phyloP scores from a whole-genome alignment of 2,888 invertebrate genomes.

The Globia sparganii region DNA sequence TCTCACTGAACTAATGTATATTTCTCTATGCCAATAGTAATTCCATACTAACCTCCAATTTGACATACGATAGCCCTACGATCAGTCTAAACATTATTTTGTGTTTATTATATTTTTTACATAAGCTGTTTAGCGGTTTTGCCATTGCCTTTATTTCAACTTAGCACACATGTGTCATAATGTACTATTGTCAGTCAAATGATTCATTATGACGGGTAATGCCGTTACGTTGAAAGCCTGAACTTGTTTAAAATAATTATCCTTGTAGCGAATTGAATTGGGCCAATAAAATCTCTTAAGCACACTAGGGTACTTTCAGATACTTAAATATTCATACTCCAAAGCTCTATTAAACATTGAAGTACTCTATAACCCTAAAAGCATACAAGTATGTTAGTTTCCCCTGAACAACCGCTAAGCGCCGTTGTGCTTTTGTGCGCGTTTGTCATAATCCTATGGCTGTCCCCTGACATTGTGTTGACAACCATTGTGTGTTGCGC shows the following conservation, averaged over 20 bases:
- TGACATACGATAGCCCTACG: too few relatives aligned
- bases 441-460: conserved; percentile 73
- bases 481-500: conserved; percentile 80
- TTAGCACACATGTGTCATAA: too few relatives aligned
- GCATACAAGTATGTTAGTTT: conserved; percentile 20
- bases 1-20: too few relatives aligned
- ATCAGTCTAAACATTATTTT: too few relatives aligned
- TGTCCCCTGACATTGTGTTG: conserved; percentile 77
- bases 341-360: conserved; percentile 28
- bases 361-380: conserved; percentile 44
- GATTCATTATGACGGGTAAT: not conserved
- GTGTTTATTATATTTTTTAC: too few relatives aligned
- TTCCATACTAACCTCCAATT: too few relatives aligned
- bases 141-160: too few relatives aligned
- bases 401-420: conserved; percentile 73
- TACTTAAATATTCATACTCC: conserved; percentile 25
- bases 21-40: too few relatives aligned
- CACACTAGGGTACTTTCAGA: not conserved
- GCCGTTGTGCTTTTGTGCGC: conserved; percentile 78
- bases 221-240: not conserved
- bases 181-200: too few relatives aligned
- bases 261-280: not conserved
- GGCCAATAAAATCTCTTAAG: not conserved
- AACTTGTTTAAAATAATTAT: not conserved
- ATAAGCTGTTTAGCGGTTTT: too few relatives aligned